Evolutionary conservation across 1,140 invertebrate species (phyloP).

Genomic region (Vollenhovia emeryi): DNA sequence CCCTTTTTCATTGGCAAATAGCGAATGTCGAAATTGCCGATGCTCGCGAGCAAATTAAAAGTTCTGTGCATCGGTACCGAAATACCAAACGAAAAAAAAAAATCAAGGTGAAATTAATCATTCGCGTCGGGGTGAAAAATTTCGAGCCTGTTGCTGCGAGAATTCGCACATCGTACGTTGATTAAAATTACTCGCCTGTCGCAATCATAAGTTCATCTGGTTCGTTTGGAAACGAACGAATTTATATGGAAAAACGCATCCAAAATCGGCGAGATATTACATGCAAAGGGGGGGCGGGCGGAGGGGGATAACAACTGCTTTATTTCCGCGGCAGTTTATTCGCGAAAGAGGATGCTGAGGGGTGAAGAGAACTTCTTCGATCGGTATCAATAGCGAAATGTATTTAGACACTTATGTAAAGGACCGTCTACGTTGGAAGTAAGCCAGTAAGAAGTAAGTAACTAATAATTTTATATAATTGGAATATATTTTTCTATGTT

Average conservation of each 20-base stretch:
- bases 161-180: conserved; percentile 38
- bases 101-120: conserved; percentile 42
- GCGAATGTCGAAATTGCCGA: conserved; percentile 47
- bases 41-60: conserved; percentile 55
- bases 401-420: not conserved
- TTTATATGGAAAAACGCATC: not conserved
- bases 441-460: too few relatives aligned
- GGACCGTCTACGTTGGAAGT: too few relatives aligned
- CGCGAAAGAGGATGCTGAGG: not conserved
- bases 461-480: too few relatives aligned
- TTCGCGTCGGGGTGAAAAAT: conserved; percentile 41
- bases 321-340: not conserved
- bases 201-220: conserved; percentile 6
- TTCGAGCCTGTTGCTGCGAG: conserved; percentile 37
- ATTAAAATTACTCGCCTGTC: conserved; percentile 21
- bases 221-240: not conserved
- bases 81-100: conserved; percentile 46
- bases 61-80: not conserved
- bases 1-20: conserved; percentile 52
- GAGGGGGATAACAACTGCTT: not conserved
- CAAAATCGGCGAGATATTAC: not conserved
- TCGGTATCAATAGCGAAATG: not conserved
- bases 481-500: too few relatives aligned
- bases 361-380: not conserved
- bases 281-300: too few relatives aligned